A percentile compares a stretch with the other conserved stretches of the same genome.
phyloP scores from a whole-genome alignment of 2,888 invertebrate species.

The Aspidapion aeneum region DNA sequence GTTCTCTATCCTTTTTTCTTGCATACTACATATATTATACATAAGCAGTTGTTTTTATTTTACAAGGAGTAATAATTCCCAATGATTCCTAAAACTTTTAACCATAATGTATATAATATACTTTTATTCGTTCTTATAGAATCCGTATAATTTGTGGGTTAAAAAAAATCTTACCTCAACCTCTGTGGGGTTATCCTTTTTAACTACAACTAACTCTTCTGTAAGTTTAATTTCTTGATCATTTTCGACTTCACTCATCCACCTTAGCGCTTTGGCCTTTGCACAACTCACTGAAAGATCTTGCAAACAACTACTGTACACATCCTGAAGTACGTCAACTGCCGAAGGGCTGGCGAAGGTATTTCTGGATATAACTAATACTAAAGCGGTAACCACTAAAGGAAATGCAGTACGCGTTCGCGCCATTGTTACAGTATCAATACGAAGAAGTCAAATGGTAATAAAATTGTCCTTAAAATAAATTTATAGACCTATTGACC shows the following conservation, averaged over 20 bases:
- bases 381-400: slow-evolving; percentile 1
- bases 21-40: too few species aligned
- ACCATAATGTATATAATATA: too few species aligned
- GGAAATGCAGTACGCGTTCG: slow-evolving; percentile 17
- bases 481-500: slow-evolving; percentile 22
- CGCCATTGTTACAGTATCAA: slow-evolving; percentile 14
- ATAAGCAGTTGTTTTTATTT: too few species aligned
- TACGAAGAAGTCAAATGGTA: slow-evolving; percentile 24
- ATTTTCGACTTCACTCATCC: slow-evolving; percentile 64
- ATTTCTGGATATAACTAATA: slow-evolving; percentile 27
- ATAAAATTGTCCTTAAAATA: slow-evolving; percentile 18
- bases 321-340: slow-evolving; percentile 59
- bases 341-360: slow-evolving; percentile 50
- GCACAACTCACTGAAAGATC: slow-evolving; percentile 70
- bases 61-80: too few species aligned
- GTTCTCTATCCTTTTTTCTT: too few species aligned
- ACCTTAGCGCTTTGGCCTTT: slow-evolving; percentile 72
- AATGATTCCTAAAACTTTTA: too few species aligned
- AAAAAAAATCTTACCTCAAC: slow-evolving; percentile 25
- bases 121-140: too few species aligned
- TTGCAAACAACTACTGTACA: slow-evolving; percentile 65
- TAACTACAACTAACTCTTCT: slow-evolving; percentile 70
- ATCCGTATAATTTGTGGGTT: too few species aligned
- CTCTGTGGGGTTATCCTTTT: slow-evolving; percentile 51
- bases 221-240: slow-evolving; percentile 71